Conservation (phyloP, 2,888 invertebrate genomes). For the Acrobasis suavella region DNA sequence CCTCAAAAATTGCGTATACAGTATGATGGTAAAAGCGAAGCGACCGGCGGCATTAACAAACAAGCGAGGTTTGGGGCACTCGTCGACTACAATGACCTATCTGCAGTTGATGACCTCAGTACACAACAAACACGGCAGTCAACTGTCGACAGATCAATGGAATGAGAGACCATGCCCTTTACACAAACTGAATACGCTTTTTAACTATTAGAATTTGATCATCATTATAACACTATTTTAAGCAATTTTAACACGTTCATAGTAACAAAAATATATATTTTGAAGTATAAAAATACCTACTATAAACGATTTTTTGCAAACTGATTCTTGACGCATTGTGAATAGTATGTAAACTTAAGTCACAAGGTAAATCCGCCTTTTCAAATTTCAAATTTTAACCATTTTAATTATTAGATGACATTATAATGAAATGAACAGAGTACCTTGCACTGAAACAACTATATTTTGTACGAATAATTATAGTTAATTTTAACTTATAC, state of each 20-base stretch:
- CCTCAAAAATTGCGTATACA: conserved; percentile 58
- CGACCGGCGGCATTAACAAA: conserved; percentile 33
- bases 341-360: conserved; percentile 37
- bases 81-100: conserved; percentile 36
- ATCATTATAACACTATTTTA: conserved; percentile 29
- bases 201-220: conserved; percentile 57
- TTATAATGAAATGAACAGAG: conserved; percentile 43
- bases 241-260: conserved; percentile 36
- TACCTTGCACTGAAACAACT: conserved; percentile 59
- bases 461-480: conserved; percentile 69
- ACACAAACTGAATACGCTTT: conserved; percentile 59
- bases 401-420: conserved; percentile 28
- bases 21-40: conserved; percentile 41
- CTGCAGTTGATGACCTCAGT: conserved; percentile 10
- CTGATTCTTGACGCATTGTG: conserved; percentile 10
- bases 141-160: conserved; percentile 18
- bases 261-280: conserved; percentile 36
- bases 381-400: conserved; percentile 40
- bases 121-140: neutral
- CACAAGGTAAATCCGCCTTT: conserved; percentile 42
- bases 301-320: conserved; percentile 6
- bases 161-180: conserved; percentile 18
- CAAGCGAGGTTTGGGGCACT: conserved; percentile 26
- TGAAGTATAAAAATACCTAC: conserved; percentile 20
- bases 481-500: conserved; percentile 65